Evolutionary conservation across 2,113 vertebrate genomes (phyloP), one percentile per base, ranked within the genome.

Genomic region (Bubo bubo): DNA sequence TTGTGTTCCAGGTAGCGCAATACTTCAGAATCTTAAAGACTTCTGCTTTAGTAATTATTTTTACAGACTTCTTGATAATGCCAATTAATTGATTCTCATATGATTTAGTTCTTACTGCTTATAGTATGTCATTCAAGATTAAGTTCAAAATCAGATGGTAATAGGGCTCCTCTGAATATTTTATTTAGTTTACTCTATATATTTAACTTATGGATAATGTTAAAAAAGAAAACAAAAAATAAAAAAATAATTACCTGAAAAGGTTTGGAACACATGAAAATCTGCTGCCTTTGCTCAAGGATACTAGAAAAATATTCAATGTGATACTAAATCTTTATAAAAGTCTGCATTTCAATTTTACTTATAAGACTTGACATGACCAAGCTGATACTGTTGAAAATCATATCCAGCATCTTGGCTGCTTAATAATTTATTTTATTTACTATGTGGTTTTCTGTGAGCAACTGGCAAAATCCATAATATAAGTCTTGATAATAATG

Each of bases 21-120:
- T 58, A 21, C 84, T 76, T 82, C 73, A 89, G 39, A 90, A 75
- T 60, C 76, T 49, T 81, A 52, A 63, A 79, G 68, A 67, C 26
- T 94, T 81, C 72, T 95, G 68, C 52, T 90, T 88, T 79, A 85
- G 73, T 62, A 95, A 95, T 95, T 87, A 91, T 90, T 94, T 95
- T 95, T 91, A 94, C 74, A 91, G 84, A 84, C 80, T 90, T 86
- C 58, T 87, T 86, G 66, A 97, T 87, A 94, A 91, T 79, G 80
- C 45, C 18, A 94, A 95, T 87, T 97, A 95, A 96, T 70, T 66
- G 35, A 84, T 79, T 91, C 67, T 90, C 74, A 88, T 47, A 37
- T 80, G 75, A 86, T 79, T 88, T 80, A 82, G 12, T 62, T 87
- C 62, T 88, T 90, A 79, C 32, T 79, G 35, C 45, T 87, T 79